phyloP scores from a whole-genome alignment of 2,113 vertebrate species.

The Platysteira castanea region DNA sequence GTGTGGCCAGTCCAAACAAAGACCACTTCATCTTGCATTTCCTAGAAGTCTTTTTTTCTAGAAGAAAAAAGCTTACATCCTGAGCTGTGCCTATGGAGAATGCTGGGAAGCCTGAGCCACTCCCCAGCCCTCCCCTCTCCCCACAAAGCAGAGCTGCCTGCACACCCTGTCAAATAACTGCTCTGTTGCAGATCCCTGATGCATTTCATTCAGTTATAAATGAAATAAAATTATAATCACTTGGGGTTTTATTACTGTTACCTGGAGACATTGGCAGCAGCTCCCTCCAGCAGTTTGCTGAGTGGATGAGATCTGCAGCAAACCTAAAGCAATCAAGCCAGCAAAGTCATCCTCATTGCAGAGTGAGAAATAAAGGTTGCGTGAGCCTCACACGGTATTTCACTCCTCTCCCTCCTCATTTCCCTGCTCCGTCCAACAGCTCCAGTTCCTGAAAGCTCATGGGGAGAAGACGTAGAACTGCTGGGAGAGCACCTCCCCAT shows the following conservation, averaged over 20 bases:
- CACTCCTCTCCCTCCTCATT: background rate
- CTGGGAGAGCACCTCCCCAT: background rate
- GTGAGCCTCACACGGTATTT: background rate
- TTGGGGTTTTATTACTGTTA: background rate
- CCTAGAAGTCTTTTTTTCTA: slow-evolving; percentile 63
- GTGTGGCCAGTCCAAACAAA: slow-evolving; percentile 57
- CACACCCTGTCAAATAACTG: background rate
- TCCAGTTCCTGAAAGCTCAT: background rate
- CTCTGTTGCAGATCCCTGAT: background rate
- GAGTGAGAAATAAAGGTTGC: background rate
- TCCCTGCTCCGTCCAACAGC: background rate
- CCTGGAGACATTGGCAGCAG: background rate
- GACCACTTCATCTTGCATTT: slow-evolving; percentile 61
- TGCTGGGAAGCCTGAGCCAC: background rate
- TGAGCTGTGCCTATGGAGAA: background rate
- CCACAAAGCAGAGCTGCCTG: background rate
- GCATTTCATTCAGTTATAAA: background rate
- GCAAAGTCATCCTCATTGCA: background rate
- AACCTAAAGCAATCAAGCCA: background rate
- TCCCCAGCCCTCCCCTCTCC: background rate
- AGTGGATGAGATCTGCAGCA: background rate
- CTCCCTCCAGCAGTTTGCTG: background rate
- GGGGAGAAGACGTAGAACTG: background rate
- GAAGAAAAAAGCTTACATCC: background rate
- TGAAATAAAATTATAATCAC: background rate